Evolutionary conservation across 2,113 vertebrate species (phyloP).

Genomic region (Platycercus adscitus): DNA sequence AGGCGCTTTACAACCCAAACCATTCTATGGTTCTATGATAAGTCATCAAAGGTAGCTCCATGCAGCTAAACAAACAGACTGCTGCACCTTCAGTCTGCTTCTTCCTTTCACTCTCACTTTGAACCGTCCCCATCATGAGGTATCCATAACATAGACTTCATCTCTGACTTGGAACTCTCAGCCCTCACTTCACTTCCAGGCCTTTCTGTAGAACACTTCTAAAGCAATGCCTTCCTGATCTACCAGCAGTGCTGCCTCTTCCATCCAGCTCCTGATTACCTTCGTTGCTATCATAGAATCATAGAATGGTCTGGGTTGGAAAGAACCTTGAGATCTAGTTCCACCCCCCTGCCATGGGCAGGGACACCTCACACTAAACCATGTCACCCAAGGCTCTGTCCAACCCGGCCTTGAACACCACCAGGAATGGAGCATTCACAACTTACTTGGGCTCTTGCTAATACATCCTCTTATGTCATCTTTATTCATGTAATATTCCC

Average conservation of each 20-base stretch:
- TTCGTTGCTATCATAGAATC: not conserved
- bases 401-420: not conserved
- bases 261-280: not conserved
- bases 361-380: not conserved
- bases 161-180: not conserved
- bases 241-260: rapidly evolving
- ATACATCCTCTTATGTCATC: not conserved
- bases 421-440: not conserved
- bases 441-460: not conserved
- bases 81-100: not conserved
- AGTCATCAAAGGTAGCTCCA: not conserved
- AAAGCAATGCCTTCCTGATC: not conserved
- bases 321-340: not conserved
- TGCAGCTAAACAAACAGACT: not conserved
- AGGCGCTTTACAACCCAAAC: not conserved
- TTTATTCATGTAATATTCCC: not conserved
- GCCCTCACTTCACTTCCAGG: not conserved
- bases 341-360: not conserved
- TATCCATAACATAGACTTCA: not conserved
- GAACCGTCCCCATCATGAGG: not conserved
- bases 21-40: not conserved
- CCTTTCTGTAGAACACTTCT: not conserved
- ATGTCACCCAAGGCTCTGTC: not conserved
- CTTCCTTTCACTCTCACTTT: not conserved
- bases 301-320: not conserved